A percentile compares a stretch with the other conserved stretches of the same genome.
phyloP scores from a whole-genome alignment of 2,797 vertebrate species.

The Esox lucius region DNA sequence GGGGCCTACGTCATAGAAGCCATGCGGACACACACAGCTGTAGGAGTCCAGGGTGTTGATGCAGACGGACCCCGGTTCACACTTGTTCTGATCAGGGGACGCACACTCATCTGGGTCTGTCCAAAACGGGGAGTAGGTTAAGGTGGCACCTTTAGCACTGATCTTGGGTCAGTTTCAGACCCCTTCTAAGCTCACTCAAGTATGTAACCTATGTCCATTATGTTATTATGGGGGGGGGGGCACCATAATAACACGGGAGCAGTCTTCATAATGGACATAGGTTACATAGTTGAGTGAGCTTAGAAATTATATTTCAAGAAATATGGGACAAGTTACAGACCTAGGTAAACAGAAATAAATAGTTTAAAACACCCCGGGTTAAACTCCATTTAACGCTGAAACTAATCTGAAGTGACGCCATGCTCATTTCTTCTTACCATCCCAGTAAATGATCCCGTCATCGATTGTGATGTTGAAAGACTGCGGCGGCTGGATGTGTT shows the following conservation, averaged over 20 bases:
- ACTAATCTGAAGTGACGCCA: background rate
- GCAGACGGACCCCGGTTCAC: conserved; percentile 61
- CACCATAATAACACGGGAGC: background rate
- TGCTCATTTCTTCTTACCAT: conserved; percentile 41
- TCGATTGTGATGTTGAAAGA: conserved; percentile 27
- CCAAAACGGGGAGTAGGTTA: background rate
- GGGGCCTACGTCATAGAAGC: conserved; percentile 61
- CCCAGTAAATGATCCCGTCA: conserved; percentile 57
- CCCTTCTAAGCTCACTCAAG: no score
- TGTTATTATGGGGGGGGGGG: no score
- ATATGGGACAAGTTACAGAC: background rate
- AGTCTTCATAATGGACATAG: background rate
- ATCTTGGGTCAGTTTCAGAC: background rate
- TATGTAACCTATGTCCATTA: no score
- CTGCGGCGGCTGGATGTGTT: conserved; percentile 47
- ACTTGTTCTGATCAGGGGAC: conserved; percentile 21
- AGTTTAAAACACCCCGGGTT: background rate
- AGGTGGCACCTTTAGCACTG: background rate
- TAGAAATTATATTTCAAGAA: background rate
- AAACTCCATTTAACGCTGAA: background rate
- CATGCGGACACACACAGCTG: conserved; percentile 60
- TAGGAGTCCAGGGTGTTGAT: conserved; percentile 68
- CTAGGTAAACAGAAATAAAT: background rate
- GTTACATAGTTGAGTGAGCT: background rate
- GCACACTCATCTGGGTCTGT: conserved; percentile 66